phyloP scores from a whole-genome alignment of 2,888 invertebrate genomes.

The Sussaba pulchella region DNA sequence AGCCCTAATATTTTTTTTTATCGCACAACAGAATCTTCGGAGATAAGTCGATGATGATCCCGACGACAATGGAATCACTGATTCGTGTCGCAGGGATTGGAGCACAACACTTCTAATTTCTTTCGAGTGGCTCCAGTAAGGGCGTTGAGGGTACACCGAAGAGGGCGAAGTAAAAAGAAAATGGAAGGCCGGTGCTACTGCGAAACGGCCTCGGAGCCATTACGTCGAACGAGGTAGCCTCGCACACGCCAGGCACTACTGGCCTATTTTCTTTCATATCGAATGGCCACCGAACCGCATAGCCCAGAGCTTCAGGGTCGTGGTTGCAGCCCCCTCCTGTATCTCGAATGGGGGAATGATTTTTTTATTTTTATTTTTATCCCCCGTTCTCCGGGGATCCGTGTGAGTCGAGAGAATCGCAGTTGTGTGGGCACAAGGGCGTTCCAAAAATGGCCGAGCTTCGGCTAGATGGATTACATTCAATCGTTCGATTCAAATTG shows the following conservation, averaged over 20 bases:
- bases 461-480: conserved; percentile 28
- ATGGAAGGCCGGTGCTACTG: conserved; percentile 17
- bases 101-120: conserved; percentile 55
- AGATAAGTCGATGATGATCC: conserved; percentile 54
- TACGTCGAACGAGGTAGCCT: conserved; percentile 62
- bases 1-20: conserved; percentile 27
- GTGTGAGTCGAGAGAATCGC: conserved; percentile 32
- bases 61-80: conserved; percentile 54
- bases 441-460: conserved; percentile 20
- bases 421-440: conserved; percentile 24
- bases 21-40: conserved; percentile 41
- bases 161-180: conserved; percentile 29
- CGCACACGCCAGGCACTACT: conserved; percentile 59
- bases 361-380: conserved; percentile 33
- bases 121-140: conserved; percentile 38
- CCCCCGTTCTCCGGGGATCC: conserved; percentile 47
- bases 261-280: conserved; percentile 66
- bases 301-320: conserved; percentile 25
- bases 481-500: conserved; percentile 53
- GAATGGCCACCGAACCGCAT: conserved; percentile 49
- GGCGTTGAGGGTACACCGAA: conserved; percentile 12
- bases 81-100: conserved; percentile 39
- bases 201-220: conserved; percentile 57
- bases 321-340: conserved; percentile 14
- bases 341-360: conserved; percentile 42